These are phyloP conservation scores for Lepidostoma basale DNA, from an alignment of 1,140 invertebrate species.

Conservation along the genomic window DNA sequence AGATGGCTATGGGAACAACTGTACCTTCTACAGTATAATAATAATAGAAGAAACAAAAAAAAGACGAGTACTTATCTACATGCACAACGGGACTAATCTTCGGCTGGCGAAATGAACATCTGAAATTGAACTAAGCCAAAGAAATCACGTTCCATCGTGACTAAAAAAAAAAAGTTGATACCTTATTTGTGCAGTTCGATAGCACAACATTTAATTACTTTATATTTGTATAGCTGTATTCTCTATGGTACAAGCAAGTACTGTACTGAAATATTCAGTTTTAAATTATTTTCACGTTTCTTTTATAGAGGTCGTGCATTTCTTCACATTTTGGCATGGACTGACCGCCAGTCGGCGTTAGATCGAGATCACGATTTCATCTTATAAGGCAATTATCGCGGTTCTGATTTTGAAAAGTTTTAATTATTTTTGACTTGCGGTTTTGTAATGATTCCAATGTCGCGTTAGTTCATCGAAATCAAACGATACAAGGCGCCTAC, in stretches of 20 bases:
- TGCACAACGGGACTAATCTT: too few species aligned
- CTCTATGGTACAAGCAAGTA: not conserved
- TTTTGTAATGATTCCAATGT: not conserved
- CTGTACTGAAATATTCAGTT: not conserved
- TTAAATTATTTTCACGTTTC: not conserved
- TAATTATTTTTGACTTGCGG: not conserved
- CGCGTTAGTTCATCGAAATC: not conserved
- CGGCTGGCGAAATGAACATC: not conserved
- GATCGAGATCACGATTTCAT: not conserved
- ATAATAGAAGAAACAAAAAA: too few species aligned
- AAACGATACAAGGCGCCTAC: too few species aligned
- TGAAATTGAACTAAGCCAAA: not conserved
- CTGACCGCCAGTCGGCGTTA: not conserved
- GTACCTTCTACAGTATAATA: too few species aligned
- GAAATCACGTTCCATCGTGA: slow-evolving; percentile 10
- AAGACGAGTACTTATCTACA: too few species aligned
- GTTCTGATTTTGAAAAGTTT: not conserved
- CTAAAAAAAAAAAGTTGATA: not conserved
- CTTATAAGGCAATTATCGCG: not conserved
- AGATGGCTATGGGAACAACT: too few species aligned
- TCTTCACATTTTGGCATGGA: not conserved
- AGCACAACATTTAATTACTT: not conserved
- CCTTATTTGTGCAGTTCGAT: not conserved
- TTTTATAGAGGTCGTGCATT: not conserved
- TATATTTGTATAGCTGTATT: slow-evolving; percentile 2